Evolutionary conservation across 2,113 vertebrate species (phyloP).

Genomic region (Hippocampus comes): DNA sequence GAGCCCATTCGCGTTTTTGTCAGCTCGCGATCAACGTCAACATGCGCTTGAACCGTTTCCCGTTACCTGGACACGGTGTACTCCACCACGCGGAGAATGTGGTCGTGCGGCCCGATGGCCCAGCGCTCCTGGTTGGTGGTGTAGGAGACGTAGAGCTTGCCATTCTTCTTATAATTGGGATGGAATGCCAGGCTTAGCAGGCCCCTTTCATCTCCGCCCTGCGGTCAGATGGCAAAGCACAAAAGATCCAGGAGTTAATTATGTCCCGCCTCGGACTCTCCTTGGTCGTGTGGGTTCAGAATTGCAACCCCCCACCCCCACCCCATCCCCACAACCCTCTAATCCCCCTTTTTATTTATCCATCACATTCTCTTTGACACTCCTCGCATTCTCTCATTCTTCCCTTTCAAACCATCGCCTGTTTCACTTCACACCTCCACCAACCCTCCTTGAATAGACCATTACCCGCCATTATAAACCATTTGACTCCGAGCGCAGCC

Average conservation of each 20-base stretch:
- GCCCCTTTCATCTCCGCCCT: conserved; percentile 99
- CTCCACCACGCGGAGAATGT: conserved; percentile 98
- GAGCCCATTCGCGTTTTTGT: background rate
- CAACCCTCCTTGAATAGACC: conserved; percentile 74
- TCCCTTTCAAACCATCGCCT: conserved; percentile 31
- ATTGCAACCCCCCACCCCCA: conserved; percentile 53
- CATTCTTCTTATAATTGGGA: conserved; percentile 99
- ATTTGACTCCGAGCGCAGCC: conserved; percentile 80
- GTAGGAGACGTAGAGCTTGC: conserved; percentile 98
- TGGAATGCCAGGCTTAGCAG: conserved; percentile 99
- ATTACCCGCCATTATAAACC: conserved; percentile 91
- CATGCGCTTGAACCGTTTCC: conserved; percentile 36
- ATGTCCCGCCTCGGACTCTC: conserved; percentile 85
- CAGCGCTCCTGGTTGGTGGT: conserved; percentile 99
- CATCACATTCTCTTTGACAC: conserved; percentile 54
- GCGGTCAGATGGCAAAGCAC: conserved; percentile 94
- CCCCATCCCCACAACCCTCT: conserved; percentile 64
- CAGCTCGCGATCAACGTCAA: conserved; percentile 1
- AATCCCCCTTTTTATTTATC: conserved; percentile 57
- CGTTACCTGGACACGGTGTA: conserved; percentile 92
- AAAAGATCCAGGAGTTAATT: conserved; percentile 98
- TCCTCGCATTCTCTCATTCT: conserved; percentile 51
- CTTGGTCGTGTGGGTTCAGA: conserved; percentile 68
- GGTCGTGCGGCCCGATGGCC: conserved; percentile 98
- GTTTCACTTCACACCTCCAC: conserved; percentile 59